Evolutionary conservation across 2,797 vertebrate genomes (phyloP), one percentile per base, ranked within the genome.

Genomic region (Catamblyrhynchus diadema): DNA sequence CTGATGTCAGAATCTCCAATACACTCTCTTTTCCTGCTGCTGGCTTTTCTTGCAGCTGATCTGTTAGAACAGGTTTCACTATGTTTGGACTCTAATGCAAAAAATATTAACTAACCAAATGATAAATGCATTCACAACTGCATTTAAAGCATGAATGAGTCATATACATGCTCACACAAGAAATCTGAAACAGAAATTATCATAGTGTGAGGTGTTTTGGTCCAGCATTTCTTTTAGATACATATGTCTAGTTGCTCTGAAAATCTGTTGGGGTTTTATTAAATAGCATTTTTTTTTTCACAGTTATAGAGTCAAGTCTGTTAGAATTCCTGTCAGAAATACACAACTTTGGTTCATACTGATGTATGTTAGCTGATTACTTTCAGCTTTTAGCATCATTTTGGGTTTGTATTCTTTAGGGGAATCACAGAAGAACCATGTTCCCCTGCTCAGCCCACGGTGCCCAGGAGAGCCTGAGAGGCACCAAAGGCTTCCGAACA

Each of bases 241-340:
- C 17, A 17, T 60, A 28, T 13, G 21, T 71, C 59, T 84, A 32
- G 27, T 5, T 81, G 66, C 82, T 72, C 33, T 25, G 32, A 23
- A 91, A 81, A 71, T 81, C 65, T 83, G 22, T 8, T 48, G 50
- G 72, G 80, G 37, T 87, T 93, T 81, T 81, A 78, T 24, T 69
- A 66, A 88, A 79, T 1, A 67, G 27, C 10, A 2, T 39, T 8
- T 54, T 74, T 74, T 79, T 83, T 70, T 73, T 59, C 24, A 30
- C 45, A 73, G 56, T 77, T 83, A 74, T 2, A 53, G 30, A 86
- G 48, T 48, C 51, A 64, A 94, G 62, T 93, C 93, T 94, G 89
- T 95, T 96, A 81, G 62, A 88, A 94, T 18, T 90, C 33, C 73
- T 70, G 24, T 64, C 75, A 95, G 90, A 97, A 94, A 95, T 47